Evolutionary conservation across 2,113 vertebrate species (phyloP), one percentile per base, ranked within the genome.

Genomic region (Cnemophilus loriae): DNA sequence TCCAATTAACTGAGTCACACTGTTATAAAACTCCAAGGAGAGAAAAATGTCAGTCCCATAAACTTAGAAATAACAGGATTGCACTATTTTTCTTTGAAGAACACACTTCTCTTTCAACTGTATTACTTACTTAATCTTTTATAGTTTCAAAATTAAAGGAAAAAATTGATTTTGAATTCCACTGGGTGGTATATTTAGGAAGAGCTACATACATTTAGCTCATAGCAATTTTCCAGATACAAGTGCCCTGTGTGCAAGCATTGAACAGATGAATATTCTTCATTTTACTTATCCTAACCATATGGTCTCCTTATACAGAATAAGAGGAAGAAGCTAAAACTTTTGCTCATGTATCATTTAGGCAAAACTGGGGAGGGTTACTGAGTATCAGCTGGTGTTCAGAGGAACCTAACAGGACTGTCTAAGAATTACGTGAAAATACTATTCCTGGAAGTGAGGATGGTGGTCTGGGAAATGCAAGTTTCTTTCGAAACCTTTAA

Each of bases 1-100:
- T 97, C 95, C 95, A 94, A 92, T 98, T 98, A 98, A 98, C 97
- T 97, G 97, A 98, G 95, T 98, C 97, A 97, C 97, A 97, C 37
- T 96, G 97, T 97, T 97, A 97, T 89, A 97, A 97, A 98, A 95
- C 83, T 91, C 61, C 93, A 96, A 94, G 84, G 59, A 86, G 69
- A 93, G 91, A 77, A 88, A 89, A 95, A 89, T 96, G 87, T 93
- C 93, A 95, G 92, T 50, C 90, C 61, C 87, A 97, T 98, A 98
- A 98, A 98, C 97, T 97, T 92, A 96, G 93, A 97, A 98, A 98
- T 97, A 98, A 97, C 86, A 91, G 84, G 85, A 91, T 91, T 93
- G 74, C 49, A 71, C 69, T 92, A 52, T 95, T 96, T 96, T 97
- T 96, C 84, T 96, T 92, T 98, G 96, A 98, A 98, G 97, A 97